These are phyloP conservation scores for Zophobas atratus DNA, from an alignment of 1,140 invertebrate genomes.

Conservation along the genomic window DNA sequence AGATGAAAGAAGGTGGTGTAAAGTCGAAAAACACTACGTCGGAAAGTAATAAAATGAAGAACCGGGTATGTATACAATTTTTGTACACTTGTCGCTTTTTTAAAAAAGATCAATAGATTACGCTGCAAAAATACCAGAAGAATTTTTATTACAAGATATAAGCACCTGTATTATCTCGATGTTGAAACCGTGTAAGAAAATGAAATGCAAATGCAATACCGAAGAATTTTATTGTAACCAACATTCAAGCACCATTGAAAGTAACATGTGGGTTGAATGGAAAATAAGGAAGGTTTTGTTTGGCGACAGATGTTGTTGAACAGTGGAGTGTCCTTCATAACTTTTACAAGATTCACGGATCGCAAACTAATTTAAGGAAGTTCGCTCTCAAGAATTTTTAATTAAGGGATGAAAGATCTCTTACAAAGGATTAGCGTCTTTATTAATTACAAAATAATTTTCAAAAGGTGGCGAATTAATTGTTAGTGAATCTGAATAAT, in stretches of 20 bases:
- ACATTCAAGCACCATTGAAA: slow-evolving; percentile 9
- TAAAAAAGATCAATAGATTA: too few species aligned
- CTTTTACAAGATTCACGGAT: slow-evolving; percentile 14
- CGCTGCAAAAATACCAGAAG: too few species aligned
- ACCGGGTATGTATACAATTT: too few species aligned
- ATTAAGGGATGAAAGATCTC: slow-evolving; percentile 15
- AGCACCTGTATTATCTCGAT: not conserved
- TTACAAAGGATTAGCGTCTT: not conserved
- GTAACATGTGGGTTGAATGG: slow-evolving; percentile 43
- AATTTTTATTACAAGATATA: too few species aligned
- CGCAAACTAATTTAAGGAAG: slow-evolving; percentile 5
- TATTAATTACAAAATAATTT: slow-evolving; percentile 8
- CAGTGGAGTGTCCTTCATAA: slow-evolving; percentile 15
- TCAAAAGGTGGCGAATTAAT: not conserved
- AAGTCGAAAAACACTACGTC: too few species aligned
- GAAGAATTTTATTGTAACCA: slow-evolving; percentile 12
- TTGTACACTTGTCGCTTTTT: too few species aligned
- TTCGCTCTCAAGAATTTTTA: slow-evolving; percentile 5
- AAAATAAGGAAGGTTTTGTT: slow-evolving; percentile 41
- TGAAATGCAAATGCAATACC: slow-evolving; percentile 16
- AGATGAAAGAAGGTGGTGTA: too few species aligned
- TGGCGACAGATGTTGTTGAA: slow-evolving; percentile 21
- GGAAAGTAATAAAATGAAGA: too few species aligned
- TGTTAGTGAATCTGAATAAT: not conserved
- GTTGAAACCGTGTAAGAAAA: slow-evolving; percentile 12